A percentile compares a stretch with the other conserved stretches of the same genome.
phyloP scores from a whole-genome alignment of 2,888 invertebrate species.

The Tyria jacobaeae region DNA sequence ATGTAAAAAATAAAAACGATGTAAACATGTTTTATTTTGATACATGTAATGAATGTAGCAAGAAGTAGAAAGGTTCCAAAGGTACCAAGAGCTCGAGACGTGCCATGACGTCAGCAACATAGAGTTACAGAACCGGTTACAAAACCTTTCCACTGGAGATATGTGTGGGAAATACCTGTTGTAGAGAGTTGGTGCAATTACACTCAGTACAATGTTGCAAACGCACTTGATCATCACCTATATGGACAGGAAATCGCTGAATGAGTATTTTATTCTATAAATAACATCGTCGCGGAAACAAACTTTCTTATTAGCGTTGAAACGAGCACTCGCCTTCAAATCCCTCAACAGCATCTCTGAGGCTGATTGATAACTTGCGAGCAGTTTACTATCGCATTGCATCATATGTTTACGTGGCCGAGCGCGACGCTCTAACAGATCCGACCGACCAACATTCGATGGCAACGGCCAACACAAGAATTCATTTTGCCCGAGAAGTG shows the following conservation, averaged over 20 bases:
- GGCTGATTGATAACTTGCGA: conserved; percentile 66
- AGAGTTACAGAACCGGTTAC: conserved; percentile 64
- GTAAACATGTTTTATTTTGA: conserved; percentile 6
- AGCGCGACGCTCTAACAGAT: conserved; percentile 36
- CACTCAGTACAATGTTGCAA: conserved; percentile 51
- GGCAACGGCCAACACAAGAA: conserved; percentile 77
- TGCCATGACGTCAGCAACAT: conserved; percentile 62
- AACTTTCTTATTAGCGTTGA: conserved; percentile 53
- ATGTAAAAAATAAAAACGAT: background rate
- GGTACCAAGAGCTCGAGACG: conserved; percentile 56
- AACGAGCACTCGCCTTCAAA: conserved; percentile 44
- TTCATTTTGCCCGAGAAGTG: conserved; percentile 81
- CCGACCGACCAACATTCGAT: conserved; percentile 65
- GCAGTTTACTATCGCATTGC: conserved; percentile 64
- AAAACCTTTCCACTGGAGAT: conserved; percentile 64
- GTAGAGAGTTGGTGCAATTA: conserved; percentile 57
- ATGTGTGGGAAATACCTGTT: conserved; percentile 69
- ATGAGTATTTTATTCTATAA: conserved; percentile 42
- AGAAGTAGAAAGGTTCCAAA: conserved; percentile 49
- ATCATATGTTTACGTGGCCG: conserved; percentile 63
- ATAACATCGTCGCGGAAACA: conserved; percentile 46
- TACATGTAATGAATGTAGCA: background rate
- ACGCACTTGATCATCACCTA: conserved; percentile 42
- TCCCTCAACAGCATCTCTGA: conserved; percentile 54
- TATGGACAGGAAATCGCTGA: conserved; percentile 38